Percentiles rank a stretch among this genome's conserved stretches.
phyloP scores from a whole-genome alignment of 2,113 vertebrate species.

The Phrynocephalus versicolor region DNA sequence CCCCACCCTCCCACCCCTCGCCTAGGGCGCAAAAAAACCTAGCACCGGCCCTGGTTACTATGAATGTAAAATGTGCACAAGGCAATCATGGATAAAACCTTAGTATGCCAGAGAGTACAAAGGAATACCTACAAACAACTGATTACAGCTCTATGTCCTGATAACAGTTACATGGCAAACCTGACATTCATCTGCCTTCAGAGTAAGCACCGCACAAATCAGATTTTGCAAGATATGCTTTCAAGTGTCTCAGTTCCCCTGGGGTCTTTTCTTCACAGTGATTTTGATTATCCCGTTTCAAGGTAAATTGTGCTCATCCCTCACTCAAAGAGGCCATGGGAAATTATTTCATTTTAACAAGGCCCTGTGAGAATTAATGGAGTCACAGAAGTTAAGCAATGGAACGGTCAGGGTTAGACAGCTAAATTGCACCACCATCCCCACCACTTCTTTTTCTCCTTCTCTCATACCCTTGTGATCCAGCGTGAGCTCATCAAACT shows the following conservation, averaged over 20 bases:
- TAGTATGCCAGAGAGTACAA: neutral
- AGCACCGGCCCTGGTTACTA: no score
- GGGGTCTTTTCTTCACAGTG: constrained; percentile 43
- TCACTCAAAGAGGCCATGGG: constrained; percentile 8
- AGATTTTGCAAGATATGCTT: constrained; percentile 47
- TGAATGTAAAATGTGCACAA: constrained; percentile 12
- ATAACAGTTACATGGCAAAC: constrained; percentile 53
- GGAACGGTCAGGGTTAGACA: constrained; percentile 20
- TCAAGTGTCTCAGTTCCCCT: constrained; percentile 44
- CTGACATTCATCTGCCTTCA: constrained; percentile 48
- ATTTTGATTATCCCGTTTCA: constrained; percentile 48
- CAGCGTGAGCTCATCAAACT: neutral
- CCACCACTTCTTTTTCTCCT: neutral
- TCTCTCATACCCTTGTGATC: neutral
- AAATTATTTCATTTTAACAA: constrained; percentile 32
- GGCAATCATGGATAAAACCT: neutral
- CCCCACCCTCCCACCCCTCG: no score
- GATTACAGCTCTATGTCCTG: constrained; percentile 7
- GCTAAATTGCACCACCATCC: neutral
- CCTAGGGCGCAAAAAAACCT: no score
- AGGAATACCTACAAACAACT: constrained; percentile 16
- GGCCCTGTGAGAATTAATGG: constrained; percentile 16
- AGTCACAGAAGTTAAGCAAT: constrained; percentile 34
- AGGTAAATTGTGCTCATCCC: constrained; percentile 33
- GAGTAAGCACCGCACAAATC: constrained; percentile 36